These are phyloP conservation scores for Leptogaster cylindrica DNA, from an alignment of 2,888 invertebrate species.

Conservation along the genomic window DNA sequence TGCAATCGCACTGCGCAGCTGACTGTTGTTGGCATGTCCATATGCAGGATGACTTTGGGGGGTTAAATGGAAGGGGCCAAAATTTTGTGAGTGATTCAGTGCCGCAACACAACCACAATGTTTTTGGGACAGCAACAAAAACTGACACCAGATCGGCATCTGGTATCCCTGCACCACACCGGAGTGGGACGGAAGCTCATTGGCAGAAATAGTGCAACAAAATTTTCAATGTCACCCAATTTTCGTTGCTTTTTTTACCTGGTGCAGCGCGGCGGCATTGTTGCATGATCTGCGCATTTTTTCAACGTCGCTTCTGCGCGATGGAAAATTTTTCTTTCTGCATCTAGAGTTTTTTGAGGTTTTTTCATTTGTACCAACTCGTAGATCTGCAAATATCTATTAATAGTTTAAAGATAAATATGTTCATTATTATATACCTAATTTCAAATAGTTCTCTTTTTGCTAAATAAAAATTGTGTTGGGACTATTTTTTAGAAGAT, in stretches of 20 bases:
- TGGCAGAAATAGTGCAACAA: constrained; percentile 24
- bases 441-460: too few species aligned
- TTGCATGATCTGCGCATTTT: constrained; percentile 5
- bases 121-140: constrained; percentile 7
- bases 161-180: background rate
- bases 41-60: constrained; percentile 6
- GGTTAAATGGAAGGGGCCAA: constrained; percentile 1
- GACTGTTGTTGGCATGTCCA: background rate
- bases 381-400: too few species aligned
- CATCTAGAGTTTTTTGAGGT: too few species aligned
- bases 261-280: background rate
- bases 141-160: constrained; percentile 5
- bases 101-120: background rate
- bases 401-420: too few species aligned
- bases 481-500: too few species aligned
- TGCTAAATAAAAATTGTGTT: too few species aligned
- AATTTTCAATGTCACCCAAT: constrained; percentile 34
- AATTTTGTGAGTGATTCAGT: constrained; percentile 23
- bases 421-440: too few species aligned
- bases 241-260: constrained; percentile 10
- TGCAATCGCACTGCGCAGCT: constrained; percentile 17
- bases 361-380: too few species aligned
- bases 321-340: constrained; percentile 2
- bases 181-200: background rate
- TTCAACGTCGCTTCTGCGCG: background rate